A percentile compares a stretch with the other conserved stretches of the same genome.
Conservation (phyloP, 1,140 invertebrate species). For the Notospermus geniculatus region DNA sequence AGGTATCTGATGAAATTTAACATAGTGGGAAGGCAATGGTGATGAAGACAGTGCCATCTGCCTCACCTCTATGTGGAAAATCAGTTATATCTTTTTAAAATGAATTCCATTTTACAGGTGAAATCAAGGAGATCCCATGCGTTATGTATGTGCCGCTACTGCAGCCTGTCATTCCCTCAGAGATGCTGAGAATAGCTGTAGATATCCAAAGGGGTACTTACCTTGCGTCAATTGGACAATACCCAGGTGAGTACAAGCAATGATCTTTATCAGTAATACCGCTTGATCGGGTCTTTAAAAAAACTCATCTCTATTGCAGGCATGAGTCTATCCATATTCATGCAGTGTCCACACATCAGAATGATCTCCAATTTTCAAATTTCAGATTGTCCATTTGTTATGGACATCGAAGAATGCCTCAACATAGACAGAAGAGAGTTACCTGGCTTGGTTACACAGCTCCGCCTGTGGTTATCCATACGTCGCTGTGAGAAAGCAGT, state of each 20-base stretch:
- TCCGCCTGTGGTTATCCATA: constrained; percentile 85
- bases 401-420: constrained; percentile 75
- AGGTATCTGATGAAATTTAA: too few species aligned
- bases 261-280: too few species aligned
- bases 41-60: too few species aligned
- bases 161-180: constrained; percentile 82
- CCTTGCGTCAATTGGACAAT: constrained; percentile 82
- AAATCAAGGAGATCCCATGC: constrained; percentile 65
- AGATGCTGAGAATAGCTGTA: constrained; percentile 86
- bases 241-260: neutral
- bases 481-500: constrained; percentile 90
- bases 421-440: constrained; percentile 74
- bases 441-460: constrained; percentile 68
- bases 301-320: too few species aligned
- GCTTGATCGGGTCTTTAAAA: too few species aligned
- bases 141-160: constrained; percentile 86
- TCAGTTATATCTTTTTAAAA: too few species aligned
- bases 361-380: neutral
- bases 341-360: too few species aligned
- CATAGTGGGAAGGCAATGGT: too few species aligned
- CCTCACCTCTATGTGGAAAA: too few species aligned
- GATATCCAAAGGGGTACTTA: constrained; percentile 92
- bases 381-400: neutral
- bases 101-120: constrained; percentile 53
- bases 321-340: too few species aligned